These are phyloP conservation scores for Lasiurus borealis DNA, from an alignment of 2,113 vertebrate species.

Conservation along the genomic window DNA sequence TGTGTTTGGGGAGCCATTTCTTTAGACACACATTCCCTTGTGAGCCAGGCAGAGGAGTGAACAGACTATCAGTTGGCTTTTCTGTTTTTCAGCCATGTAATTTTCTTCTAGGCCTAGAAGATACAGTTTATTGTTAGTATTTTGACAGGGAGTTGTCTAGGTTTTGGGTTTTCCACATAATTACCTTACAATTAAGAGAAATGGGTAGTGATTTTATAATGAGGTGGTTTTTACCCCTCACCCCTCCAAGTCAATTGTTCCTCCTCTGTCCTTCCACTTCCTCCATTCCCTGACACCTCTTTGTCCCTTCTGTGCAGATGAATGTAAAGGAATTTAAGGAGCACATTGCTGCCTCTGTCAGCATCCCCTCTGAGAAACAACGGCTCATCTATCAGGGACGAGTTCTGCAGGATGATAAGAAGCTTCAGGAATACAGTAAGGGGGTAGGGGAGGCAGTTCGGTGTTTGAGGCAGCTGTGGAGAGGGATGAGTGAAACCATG, in stretches of 20 bases:
- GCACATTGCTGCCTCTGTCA: slow-evolving; percentile 93
- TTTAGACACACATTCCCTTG: not conserved
- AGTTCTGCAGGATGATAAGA: slow-evolving; percentile 95
- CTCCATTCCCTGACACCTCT: not conserved
- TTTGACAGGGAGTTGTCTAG: not conserved
- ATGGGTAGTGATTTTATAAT: slow-evolving; percentile 2
- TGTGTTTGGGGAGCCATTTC: slow-evolving; percentile 41
- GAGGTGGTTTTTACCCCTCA: not conserved
- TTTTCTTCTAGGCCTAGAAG: not conserved
- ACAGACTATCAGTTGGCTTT: not conserved
- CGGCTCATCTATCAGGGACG: slow-evolving; percentile 96
- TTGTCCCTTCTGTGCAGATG: slow-evolving; percentile 84
- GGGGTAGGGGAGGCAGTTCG: not conserved
- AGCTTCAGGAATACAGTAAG: slow-evolving; percentile 95
- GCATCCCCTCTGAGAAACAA: slow-evolving; percentile 94
- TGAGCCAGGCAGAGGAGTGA: slow-evolving; percentile 14
- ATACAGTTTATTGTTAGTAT: not conserved
- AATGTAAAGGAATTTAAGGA: slow-evolving; percentile 96
- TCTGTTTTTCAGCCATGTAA: not conserved
- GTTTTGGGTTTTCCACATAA: slow-evolving; percentile 2
- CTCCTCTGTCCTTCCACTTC: not conserved
- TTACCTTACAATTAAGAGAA: not conserved
- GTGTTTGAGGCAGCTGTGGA: not conserved
- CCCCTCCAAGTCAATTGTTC: not conserved
- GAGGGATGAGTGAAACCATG: not conserved